A percentile compares a stretch with the other conserved stretches of the same genome.
Evolutionary conservation across 2,888 invertebrate species (phyloP).

Genomic region (Crepidodera aurea): DNA sequence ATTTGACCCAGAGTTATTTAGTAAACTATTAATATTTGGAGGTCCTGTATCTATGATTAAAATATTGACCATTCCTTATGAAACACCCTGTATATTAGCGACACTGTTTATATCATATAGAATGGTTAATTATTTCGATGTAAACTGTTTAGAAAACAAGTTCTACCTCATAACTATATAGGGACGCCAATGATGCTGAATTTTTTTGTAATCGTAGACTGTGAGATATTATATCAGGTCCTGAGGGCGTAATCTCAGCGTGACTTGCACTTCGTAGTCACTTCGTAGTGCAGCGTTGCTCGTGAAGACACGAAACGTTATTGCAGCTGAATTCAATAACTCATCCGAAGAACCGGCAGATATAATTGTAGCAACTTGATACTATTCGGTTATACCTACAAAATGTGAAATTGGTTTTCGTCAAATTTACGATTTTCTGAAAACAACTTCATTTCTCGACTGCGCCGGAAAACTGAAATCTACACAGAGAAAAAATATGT

Average conservation of each 20-base stretch:
- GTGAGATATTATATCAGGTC: constrained; percentile 35
- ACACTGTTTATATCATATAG: too few species aligned
- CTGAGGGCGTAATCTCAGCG: constrained; percentile 38
- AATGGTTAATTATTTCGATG: too few species aligned
- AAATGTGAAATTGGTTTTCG: constrained; percentile 5
- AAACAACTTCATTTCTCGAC: neutral
- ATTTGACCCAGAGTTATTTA: too few species aligned
- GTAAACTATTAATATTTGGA: too few species aligned
- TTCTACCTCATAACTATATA: neutral
- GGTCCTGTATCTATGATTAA: too few species aligned
- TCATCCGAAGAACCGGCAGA: constrained; percentile 23
- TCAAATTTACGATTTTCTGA: constrained; percentile 7
- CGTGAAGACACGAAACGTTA: constrained; percentile 34
- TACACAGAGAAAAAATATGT: neutral
- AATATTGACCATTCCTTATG: too few species aligned
- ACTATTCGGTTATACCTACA: constrained; percentile 7
- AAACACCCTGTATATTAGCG: too few species aligned
- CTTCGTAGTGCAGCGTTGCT: constrained; percentile 26
- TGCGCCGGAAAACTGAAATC: neutral
- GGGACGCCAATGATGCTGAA: constrained; percentile 14
- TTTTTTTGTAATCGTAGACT: constrained; percentile 26
- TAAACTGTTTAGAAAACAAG: too few species aligned
- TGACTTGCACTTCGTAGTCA: constrained; percentile 35
- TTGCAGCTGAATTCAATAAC: constrained; percentile 32
- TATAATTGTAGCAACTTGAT: constrained; percentile 28